Evolutionary conservation across 1,140 invertebrate species (phyloP).

Genomic region (Aphis gossypii): DNA sequence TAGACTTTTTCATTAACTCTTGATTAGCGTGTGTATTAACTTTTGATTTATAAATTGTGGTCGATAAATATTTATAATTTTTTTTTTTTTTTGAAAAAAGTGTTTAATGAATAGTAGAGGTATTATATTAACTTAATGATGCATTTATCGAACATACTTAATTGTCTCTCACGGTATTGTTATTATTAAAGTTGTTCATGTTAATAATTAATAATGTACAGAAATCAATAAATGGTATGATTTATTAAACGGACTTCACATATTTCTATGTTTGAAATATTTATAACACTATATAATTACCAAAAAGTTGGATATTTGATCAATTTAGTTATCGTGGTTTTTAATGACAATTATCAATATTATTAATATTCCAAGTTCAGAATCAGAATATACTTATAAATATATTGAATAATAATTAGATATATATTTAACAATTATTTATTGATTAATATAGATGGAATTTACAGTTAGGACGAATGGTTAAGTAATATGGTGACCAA

Average conservation of each 20-base stretch:
- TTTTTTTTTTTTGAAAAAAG: background rate
- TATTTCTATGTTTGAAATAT: background rate
- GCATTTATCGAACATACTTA: background rate
- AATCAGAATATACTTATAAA: background rate
- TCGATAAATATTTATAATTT: background rate
- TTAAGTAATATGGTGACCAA: background rate
- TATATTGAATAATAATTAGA: background rate
- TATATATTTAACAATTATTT: background rate
- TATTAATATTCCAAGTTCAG: background rate
- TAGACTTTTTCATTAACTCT: background rate
- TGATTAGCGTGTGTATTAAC: background rate
- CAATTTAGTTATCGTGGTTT: no score
- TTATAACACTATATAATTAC: background rate
- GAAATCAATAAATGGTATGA: background rate
- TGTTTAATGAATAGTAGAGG: background rate
- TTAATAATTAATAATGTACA: background rate
- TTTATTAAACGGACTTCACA: background rate
- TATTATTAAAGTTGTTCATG: background rate
- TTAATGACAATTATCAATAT: no score
- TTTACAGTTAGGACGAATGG: no score
- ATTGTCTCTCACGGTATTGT: background rate
- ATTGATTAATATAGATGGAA: background rate
- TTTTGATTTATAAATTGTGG: background rate
- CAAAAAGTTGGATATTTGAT: no score
- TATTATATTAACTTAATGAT: no score